Conservation (phyloP, 2,888 invertebrate genomes). For the Psococerastis gibbosa region DNA sequence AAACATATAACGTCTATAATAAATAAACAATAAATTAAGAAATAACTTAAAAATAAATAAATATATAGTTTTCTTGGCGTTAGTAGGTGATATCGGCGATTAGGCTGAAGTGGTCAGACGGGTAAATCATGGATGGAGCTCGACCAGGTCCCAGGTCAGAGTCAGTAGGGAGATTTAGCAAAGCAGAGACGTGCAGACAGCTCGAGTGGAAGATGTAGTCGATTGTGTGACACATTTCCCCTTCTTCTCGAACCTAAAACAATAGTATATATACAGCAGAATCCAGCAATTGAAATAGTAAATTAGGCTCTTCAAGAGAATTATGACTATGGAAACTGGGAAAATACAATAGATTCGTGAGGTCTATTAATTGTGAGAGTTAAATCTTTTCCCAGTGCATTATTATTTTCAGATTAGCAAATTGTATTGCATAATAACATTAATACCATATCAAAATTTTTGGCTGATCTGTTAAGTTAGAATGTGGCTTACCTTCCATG, state of each 20-base stretch:
- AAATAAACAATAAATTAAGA: background rate
- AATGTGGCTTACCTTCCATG: constrained; percentile 39
- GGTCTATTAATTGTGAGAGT: no score
- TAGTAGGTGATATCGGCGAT: constrained; percentile 37
- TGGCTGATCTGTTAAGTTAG: no score
- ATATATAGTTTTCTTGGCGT: no score
- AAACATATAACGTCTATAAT: no score
- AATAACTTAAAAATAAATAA: background rate
- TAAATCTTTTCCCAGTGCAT: no score
- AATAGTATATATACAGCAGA: no score
- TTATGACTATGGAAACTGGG: background rate
- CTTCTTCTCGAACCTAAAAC: constrained; percentile 36
- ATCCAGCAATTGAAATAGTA: no score
- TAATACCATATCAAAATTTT: no score
- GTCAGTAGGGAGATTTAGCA: constrained; percentile 39
- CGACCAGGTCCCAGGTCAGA: constrained; percentile 44
- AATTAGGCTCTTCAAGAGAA: background rate
- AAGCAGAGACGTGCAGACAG: constrained; percentile 33
- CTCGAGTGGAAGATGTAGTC: constrained; percentile 52
- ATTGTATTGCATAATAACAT: no score
- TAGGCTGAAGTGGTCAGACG: constrained; percentile 59
- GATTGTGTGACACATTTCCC: constrained; percentile 51
- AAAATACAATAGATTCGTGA: constrained; percentile 2
- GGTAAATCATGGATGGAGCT: constrained; percentile 46
- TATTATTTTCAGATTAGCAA: no score